phyloP scores from a whole-genome alignment of 2,113 vertebrate genomes.

The Phrynosoma platyrhinos region DNA sequence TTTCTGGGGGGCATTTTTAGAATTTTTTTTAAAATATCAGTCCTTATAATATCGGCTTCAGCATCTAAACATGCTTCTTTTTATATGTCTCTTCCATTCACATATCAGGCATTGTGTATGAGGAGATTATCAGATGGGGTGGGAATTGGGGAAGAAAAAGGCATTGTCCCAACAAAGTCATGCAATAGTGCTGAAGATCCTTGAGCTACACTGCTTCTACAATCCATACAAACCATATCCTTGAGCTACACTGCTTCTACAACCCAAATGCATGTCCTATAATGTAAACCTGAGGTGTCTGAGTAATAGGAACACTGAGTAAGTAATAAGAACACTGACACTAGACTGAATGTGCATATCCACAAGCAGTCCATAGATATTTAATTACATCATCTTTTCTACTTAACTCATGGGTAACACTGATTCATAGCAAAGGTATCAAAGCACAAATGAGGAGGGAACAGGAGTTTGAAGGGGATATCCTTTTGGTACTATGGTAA shows the following conservation, averaged over 20 bases:
- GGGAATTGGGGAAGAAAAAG: not conserved
- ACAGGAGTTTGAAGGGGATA: not conserved
- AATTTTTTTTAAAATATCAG: too few relatives aligned
- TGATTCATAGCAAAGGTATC: not conserved
- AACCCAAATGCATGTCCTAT: not conserved
- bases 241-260: not conserved
- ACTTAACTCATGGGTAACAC: not conserved
- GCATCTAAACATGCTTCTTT: too few relatives aligned
- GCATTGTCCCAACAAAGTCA: not conserved
- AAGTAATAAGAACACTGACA: not conserved
- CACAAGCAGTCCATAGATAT: not conserved
- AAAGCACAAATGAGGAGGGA: not conserved
- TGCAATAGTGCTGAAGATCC: not conserved
- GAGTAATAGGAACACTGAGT: not conserved
- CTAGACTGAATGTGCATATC: not conserved
- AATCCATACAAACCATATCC: too few relatives aligned
- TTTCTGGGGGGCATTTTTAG: too few relatives aligned
- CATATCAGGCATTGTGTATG: not conserved
- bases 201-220: too few relatives aligned
- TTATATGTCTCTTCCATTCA: too few relatives aligned
- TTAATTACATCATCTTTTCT: not conserved
- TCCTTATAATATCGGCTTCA: too few relatives aligned
- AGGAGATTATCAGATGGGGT: not conserved
- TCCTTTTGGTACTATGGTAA: not conserved
- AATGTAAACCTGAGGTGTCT: not conserved